Evolutionary conservation across 1,140 invertebrate species (phyloP), one percentile per base, ranked within the genome.

Genomic region (Halesus radiatus): DNA sequence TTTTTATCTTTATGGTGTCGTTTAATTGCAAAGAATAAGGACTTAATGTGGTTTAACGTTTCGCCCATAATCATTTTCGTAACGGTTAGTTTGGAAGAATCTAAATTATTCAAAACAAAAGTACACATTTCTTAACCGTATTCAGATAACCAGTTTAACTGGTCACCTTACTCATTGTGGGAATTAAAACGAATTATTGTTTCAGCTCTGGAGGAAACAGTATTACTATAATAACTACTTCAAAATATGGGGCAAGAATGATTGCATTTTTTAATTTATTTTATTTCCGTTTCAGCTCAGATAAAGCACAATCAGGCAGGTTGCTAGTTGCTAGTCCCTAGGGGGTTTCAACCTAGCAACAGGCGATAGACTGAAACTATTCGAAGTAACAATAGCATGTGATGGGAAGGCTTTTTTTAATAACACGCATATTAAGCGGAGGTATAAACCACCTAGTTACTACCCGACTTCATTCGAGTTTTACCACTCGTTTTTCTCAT

Each of bases 1-100:
- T 68, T 29, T 68, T 68, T 37, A 68, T 68, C 64, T 68, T 68
- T 68, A 68, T 68, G n/a, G 32, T 68, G n/a, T n/a, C n/a, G n/a
- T 68, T 68, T 68, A 68, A 68, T 68, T 68, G n/a, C 29, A n/a
- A 68, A 10, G 32, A 37, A 18, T 60, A 60, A 60, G 56, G 18
- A 60, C 18, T 20, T 20, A 60, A 60, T 60, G 5, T 60, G 3
- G 13, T 60, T 23, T 45, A 10, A 45, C 2, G 37, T 45, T 45
- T 45, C 10, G 37, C 37, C 10, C 37, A 45, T 45, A 45, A 45
- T 45, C 37, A 45, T 45, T 45, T 45, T 45, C 37, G 16, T 68
- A 68, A 50, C 64, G 64, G 64, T 68, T 37, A 8, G 37, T 7
- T 68, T 68, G 7, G 7, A 64, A 26, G 8, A 32, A 45, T 18